phyloP scores from a whole-genome alignment of 2,888 invertebrate species.

The Heliconius cydno region DNA sequence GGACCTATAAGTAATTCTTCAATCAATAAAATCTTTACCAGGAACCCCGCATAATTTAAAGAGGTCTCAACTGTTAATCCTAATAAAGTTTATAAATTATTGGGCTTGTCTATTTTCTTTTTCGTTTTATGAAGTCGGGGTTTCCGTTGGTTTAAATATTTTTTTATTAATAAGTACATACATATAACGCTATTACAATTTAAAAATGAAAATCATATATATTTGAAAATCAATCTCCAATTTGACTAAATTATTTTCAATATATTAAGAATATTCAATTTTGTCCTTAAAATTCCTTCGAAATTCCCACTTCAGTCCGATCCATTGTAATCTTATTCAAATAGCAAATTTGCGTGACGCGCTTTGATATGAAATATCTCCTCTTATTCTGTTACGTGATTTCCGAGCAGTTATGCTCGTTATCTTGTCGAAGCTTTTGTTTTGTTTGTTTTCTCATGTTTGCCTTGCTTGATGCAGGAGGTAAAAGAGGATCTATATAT shows the following conservation, averaged over 20 bases:
- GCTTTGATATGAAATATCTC: conserved; percentile 63
- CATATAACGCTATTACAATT: not conserved
- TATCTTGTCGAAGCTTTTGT: conserved; percentile 57
- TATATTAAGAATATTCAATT: conserved; percentile 41
- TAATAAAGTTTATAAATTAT: no score
- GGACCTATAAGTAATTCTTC: no score
- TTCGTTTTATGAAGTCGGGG: no score
- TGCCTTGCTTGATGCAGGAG: conserved; percentile 52
- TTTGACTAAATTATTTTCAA: not conserved
- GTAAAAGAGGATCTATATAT: conserved; percentile 52
- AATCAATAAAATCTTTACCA: no score
- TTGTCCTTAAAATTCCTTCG: conserved; percentile 57
- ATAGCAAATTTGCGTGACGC: conserved; percentile 65
- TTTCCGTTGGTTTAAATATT: no score
- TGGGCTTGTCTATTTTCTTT: no score
- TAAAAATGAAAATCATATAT: not conserved
- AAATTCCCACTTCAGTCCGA: conserved; percentile 51
- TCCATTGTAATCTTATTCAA: conserved; percentile 62
- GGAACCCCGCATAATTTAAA: no score
- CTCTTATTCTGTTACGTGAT: conserved; percentile 69
- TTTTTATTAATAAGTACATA: not conserved
- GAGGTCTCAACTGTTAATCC: no score
- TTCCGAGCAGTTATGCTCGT: conserved; percentile 58
- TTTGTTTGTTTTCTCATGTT: conserved; percentile 57
- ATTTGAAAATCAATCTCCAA: not conserved